phyloP scores from a whole-genome alignment of 2,888 invertebrate species.

The Tromatobia lineatoria region DNA sequence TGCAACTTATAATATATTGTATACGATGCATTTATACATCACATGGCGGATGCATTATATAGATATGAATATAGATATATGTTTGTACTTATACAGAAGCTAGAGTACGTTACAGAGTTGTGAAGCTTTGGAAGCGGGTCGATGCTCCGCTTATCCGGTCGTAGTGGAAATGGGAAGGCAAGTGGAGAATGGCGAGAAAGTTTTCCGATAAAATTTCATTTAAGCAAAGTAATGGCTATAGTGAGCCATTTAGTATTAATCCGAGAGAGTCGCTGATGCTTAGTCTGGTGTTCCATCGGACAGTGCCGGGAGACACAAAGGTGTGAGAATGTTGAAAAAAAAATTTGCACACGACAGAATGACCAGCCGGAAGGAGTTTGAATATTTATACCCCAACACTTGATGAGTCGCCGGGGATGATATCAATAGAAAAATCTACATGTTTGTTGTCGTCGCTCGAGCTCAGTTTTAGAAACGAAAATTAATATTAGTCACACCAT shows the following conservation, averaged over 20 bases:
- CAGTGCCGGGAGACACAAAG: constrained; percentile 55
- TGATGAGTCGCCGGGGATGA: constrained; percentile 69
- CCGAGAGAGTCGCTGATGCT: constrained; percentile 17
- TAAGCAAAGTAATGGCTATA: constrained; percentile 36
- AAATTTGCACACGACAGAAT: constrained; percentile 34
- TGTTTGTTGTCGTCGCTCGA: constrained; percentile 28
- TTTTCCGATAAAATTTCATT: constrained; percentile 66
- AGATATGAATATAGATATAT: neutral
- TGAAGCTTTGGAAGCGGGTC: constrained; percentile 40
- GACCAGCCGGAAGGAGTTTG: constrained; percentile 67
- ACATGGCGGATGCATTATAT: neutral
- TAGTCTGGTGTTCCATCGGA: neutral
- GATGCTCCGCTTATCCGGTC: constrained; percentile 33
- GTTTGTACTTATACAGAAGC: neutral
- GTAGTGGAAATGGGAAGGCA: neutral
- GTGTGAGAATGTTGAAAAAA: constrained; percentile 18
- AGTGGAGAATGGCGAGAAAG: constrained; percentile 35
- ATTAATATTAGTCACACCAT: neutral
- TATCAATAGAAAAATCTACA: constrained; percentile 49
- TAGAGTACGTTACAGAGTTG: constrained; percentile 13
- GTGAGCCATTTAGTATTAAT: constrained; percentile 23
- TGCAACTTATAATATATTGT: constrained; percentile 1
- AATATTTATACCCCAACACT: constrained; percentile 78
- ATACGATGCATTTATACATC: neutral
- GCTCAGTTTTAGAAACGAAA: neutral